phyloP scores from a whole-genome alignment of 2,888 invertebrate species.

The Hemistola chrysoprasaria region DNA sequence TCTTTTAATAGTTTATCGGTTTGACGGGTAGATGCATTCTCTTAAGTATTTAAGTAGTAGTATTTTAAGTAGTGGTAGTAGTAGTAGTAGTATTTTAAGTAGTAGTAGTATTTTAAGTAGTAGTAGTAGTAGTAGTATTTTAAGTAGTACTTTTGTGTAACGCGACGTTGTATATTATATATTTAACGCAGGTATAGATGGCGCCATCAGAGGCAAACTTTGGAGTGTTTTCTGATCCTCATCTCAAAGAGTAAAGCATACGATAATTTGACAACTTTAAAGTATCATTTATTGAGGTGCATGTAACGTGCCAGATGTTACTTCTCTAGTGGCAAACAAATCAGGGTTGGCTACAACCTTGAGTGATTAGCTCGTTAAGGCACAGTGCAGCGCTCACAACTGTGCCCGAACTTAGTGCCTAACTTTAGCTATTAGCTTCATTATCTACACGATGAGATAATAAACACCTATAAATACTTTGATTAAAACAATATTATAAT shows the following conservation, averaged over 20 bases:
- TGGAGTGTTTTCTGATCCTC: neutral
- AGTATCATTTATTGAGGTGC: constrained; percentile 66
- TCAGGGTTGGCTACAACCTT: constrained; percentile 57
- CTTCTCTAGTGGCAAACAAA: constrained; percentile 70
- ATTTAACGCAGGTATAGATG: no score
- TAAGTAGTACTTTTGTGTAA: no score
- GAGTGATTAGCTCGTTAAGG: constrained; percentile 67
- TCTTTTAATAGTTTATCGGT: no score
- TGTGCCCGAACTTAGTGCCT: constrained; percentile 43
- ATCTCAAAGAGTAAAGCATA: constrained; percentile 35
- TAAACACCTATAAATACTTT: no score
- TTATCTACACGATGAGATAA: neutral
- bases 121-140: no score
- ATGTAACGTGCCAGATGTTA: constrained; percentile 66
- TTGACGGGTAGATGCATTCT: no score
- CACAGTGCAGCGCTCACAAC: constrained; percentile 43
- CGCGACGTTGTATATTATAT: no score
- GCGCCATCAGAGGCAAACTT: neutral
- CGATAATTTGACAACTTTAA: constrained; percentile 76
- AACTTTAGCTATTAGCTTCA: constrained; percentile 49
- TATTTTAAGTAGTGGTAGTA: no score
- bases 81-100: no score
- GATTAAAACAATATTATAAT: no score
- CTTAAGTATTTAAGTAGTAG: no score
- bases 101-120: no score